These are phyloP conservation scores for Mormyrops attenuatus DNA, from an alignment of 2,797 vertebrate genomes.

Conservation along the genomic window DNA sequence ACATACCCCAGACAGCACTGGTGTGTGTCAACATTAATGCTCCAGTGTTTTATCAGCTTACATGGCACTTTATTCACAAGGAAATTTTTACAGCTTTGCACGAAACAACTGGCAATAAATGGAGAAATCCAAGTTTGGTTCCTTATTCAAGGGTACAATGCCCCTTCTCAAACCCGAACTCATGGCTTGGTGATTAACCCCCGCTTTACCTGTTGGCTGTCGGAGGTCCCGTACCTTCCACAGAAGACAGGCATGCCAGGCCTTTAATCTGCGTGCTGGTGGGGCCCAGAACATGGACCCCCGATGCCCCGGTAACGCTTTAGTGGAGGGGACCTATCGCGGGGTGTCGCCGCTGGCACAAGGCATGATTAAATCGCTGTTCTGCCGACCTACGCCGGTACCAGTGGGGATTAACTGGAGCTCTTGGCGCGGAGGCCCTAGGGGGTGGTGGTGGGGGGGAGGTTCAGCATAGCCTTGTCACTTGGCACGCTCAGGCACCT, in stretches of 20 bases:
- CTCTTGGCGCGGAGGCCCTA: background rate
- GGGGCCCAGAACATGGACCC: background rate
- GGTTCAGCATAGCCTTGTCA: background rate
- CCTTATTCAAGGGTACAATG: background rate
- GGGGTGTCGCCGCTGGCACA: background rate
- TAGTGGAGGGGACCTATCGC: background rate
- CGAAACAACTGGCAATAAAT: background rate
- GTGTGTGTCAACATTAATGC: background rate
- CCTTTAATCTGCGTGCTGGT: background rate
- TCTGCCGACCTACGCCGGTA: background rate
- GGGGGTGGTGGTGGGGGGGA: background rate
- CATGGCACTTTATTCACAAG: background rate
- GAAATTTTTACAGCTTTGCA: background rate
- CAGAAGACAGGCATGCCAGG: background rate
- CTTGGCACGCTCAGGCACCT: background rate
- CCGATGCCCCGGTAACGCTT: background rate
- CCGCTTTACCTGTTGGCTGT: background rate
- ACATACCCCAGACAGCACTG: background rate
- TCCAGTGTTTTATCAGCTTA: background rate
- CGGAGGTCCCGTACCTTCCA: background rate
- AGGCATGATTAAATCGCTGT: background rate
- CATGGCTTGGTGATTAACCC: background rate
- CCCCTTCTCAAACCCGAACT: background rate
- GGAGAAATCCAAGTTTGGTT: background rate
- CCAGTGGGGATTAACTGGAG: background rate